Conservation (phyloP, 2,888 invertebrate species). For the Campoletis raptor region DNA sequence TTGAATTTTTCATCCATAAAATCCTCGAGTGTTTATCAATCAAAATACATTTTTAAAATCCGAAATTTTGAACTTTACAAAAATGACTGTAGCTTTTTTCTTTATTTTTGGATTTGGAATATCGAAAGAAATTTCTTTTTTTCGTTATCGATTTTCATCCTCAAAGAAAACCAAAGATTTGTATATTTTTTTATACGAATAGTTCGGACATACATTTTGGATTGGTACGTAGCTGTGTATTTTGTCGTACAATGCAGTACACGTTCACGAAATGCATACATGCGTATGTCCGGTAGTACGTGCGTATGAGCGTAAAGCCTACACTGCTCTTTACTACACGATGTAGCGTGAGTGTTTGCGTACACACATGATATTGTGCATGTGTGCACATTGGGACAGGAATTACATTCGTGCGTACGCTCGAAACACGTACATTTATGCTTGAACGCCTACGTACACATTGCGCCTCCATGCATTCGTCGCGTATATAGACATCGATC, state of each 20-base stretch:
- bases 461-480: slow-evolving; percentile 32
- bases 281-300: slow-evolving; percentile 62
- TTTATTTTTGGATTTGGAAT: background rate
- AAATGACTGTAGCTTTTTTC: background rate
- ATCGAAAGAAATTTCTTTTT: background rate
- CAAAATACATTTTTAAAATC: background rate
- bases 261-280: slow-evolving; percentile 35
- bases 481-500: slow-evolving; percentile 25
- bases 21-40: no score
- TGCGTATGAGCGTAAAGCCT: slow-evolving; percentile 60
- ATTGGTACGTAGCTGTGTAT: slow-evolving; percentile 8
- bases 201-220: background rate
- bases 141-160: background rate
- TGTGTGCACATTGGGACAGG: slow-evolving; percentile 26
- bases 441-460: slow-evolving; percentile 60
- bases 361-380: background rate
- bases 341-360: background rate
- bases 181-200: background rate
- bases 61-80: background rate
- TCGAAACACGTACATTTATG: slow-evolving; percentile 59
- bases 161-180: background rate
- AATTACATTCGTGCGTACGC: slow-evolving; percentile 56
- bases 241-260: slow-evolving; percentile 34
- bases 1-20: no score
- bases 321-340: slow-evolving; percentile 44